These are phyloP conservation scores for Sphenodon punctatus DNA, from an alignment of 2,797 vertebrate genomes.

Conservation along the genomic window DNA sequence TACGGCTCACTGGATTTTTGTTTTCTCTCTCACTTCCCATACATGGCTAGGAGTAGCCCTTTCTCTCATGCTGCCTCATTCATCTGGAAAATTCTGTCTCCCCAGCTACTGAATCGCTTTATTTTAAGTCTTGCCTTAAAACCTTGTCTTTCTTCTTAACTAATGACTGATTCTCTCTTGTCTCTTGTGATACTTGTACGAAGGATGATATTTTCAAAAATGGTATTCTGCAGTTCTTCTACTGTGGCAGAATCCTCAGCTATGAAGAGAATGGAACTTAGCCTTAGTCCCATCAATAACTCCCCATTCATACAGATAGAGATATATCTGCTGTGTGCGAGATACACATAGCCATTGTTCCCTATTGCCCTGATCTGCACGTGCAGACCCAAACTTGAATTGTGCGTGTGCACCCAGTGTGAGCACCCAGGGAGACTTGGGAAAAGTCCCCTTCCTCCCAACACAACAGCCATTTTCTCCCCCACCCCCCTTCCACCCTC, in stretches of 20 bases:
- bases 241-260: not conserved
- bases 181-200: not conserved
- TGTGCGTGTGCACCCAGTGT: no score
- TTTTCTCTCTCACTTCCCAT: not conserved
- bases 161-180: not conserved
- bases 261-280: not conserved
- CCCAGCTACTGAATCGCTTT: not conserved
- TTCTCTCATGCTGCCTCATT: not conserved
- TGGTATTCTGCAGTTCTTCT: not conserved
- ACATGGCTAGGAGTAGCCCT: slow-evolving; percentile 18
- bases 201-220: not conserved
- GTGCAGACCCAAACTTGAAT: no score
- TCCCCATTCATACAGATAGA: no score
- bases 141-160: not conserved
- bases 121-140: slow-evolving; percentile 12
- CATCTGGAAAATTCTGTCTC: slow-evolving; percentile 30
- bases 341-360: no score
- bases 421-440: no score
- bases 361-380: no score
- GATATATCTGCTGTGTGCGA: no score
- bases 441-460: no score
- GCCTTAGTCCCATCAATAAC: not conserved
- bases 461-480: no score
- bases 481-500: no score
- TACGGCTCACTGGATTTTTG: not conserved